Percentiles rank a stretch among this genome's conserved stretches.
phyloP scores from a whole-genome alignment of 2,888 invertebrate species.

The Gryllus longicercus region DNA sequence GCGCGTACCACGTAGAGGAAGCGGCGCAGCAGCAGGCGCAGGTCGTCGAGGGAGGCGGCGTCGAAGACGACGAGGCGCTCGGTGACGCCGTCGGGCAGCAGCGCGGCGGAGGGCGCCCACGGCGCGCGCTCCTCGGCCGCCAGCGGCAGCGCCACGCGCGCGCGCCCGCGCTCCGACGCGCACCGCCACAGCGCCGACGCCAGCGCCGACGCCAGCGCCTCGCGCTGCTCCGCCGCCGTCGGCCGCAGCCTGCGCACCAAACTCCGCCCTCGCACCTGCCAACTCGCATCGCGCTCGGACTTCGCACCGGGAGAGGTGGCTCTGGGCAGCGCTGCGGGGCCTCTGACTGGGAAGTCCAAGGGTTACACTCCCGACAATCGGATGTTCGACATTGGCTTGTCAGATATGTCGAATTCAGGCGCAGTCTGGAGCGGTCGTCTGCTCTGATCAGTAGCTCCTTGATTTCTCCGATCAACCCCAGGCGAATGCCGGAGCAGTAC shows the following conservation, averaged over 20 bases:
- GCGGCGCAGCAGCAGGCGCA: background rate
- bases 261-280: no score
- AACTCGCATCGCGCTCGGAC: no score
- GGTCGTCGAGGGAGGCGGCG: background rate
- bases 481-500: no score
- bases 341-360: no score
- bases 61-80: background rate
- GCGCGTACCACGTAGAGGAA: background rate
- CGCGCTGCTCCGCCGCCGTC: background rate
- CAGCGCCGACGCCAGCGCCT: background rate
- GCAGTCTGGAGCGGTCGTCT: no score
- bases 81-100: slow-evolving; percentile 6
- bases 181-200: background rate
- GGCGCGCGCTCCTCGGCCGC: background rate
- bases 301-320: no score
- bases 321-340: no score
- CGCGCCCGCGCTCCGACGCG: background rate
- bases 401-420: no score
- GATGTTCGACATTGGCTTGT: no score
- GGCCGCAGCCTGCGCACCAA: background rate
- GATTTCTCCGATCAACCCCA: no score
- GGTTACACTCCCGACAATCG: no score
- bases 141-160: background rate
- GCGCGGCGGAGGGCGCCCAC: background rate
- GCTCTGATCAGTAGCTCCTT: no score